Evolutionary conservation across 2,113 vertebrate species (phyloP).

Genomic region (Phodopus roborovskii): DNA sequence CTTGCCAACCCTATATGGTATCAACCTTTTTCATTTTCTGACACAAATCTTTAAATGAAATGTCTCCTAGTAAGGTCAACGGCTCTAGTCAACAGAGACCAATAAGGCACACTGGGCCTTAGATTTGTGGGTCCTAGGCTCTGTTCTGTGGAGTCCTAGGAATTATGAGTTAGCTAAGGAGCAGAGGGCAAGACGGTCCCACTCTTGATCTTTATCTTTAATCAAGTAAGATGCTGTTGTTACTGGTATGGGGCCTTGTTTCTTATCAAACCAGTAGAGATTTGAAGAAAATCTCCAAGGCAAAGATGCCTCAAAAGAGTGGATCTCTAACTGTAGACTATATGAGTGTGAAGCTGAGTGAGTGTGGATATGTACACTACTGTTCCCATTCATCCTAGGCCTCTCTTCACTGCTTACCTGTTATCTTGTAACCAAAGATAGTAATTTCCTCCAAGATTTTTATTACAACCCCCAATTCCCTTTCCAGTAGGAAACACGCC

Average conservation of each 20-base stretch:
- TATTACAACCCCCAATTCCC: not conserved
- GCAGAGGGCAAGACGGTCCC: not conserved
- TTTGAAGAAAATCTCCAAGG: constrained; percentile 32
- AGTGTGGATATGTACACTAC: not conserved
- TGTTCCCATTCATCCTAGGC: not conserved
- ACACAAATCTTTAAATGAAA: constrained; percentile 41
- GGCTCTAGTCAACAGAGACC: constrained; percentile 49
- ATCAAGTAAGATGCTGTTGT: constrained; percentile 55
- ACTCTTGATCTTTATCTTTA: constrained; percentile 2
- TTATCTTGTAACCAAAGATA: constrained; percentile 3
- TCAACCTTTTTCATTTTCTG: constrained; percentile 17
- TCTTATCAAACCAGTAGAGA: not conserved
- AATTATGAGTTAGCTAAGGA: not conserved
- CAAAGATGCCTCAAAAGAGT: constrained; percentile 3
- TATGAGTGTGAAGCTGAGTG: no score
- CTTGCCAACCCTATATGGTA: constrained; percentile 39
- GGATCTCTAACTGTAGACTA: not conserved
- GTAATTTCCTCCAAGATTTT: not conserved
- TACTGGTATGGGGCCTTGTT: not conserved
- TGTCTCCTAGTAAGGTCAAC: constrained; percentile 32
- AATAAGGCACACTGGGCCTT: not conserved
- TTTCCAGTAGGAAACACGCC: not conserved
- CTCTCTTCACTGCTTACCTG: not conserved
- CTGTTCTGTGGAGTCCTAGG: not conserved
- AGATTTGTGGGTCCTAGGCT: not conserved